Evolutionary conservation across 2,113 vertebrate genomes (phyloP).

Genomic region (Maccullochella peelii): DNA sequence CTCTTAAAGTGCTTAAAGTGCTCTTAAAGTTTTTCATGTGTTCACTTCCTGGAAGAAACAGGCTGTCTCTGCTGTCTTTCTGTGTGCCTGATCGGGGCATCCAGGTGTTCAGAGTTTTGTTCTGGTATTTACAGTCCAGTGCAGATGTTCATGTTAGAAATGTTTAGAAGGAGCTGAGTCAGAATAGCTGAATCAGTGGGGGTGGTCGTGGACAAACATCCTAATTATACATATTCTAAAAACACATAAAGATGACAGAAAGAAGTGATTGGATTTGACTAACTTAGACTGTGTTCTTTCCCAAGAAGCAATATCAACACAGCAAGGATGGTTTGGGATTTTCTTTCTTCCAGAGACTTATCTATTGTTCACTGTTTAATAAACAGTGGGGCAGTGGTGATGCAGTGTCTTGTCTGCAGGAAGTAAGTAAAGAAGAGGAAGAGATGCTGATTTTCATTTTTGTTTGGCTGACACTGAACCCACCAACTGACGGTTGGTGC

Average conservation of each 20-base stretch:
- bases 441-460: too few species aligned
- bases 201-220: neutral
- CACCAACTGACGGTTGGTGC: slow-evolving; percentile 12
- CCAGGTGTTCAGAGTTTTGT: neutral
- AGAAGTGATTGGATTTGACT: slow-evolving; percentile 6
- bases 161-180: slow-evolving; percentile 3
- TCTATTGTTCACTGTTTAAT: neutral
- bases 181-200: slow-evolving; percentile 5
- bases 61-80: too few species aligned
- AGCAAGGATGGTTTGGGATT: neutral
- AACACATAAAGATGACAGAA: neutral
- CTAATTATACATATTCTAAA: neutral
- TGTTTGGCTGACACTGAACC: neutral
- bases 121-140: neutral
- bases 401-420: too few species aligned
- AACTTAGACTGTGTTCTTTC: neutral
- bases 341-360: neutral
- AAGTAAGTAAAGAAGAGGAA: neutral
- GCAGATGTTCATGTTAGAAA: neutral
- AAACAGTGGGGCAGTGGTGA: neutral
- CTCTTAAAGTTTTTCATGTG: neutral
- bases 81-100: neutral
- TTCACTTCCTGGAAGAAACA: neutral
- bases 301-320: neutral
- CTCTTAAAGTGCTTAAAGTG: neutral